Percentiles rank a stretch among this genome's conserved stretches.
phyloP scores from a whole-genome alignment of 2,113 vertebrate genomes.

The Hucho hucho region DNA sequence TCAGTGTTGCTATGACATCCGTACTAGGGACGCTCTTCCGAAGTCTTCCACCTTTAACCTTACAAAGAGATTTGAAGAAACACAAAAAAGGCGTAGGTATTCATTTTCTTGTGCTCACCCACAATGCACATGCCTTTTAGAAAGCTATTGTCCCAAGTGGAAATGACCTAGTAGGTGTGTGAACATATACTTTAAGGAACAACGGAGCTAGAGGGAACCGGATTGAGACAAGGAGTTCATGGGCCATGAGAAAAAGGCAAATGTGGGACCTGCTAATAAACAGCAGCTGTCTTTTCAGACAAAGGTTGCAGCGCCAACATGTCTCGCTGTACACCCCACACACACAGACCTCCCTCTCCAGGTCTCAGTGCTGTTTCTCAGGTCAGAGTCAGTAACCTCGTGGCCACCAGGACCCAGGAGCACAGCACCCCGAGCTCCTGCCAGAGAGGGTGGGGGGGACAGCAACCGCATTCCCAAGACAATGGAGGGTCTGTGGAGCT shows the following conservation, averaged over 20 bases:
- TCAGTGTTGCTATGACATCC: no score
- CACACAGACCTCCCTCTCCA: not conserved
- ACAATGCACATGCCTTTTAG: no score
- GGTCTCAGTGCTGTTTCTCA: not conserved
- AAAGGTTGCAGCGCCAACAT: not conserved
- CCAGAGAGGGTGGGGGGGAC: conserved; percentile 46
- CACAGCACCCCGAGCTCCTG: conserved; percentile 47
- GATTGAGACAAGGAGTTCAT: not conserved
- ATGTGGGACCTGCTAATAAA: not conserved
- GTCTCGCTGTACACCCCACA: not conserved
- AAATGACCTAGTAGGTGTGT: no score
- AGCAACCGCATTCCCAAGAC: conserved; percentile 68
- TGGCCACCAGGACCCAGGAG: conserved; percentile 58
- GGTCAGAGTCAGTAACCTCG: conserved; percentile 42
- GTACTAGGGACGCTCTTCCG: no score
- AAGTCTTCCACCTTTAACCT: no score
- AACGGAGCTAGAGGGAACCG: not conserved
- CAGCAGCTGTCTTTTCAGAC: not conserved
- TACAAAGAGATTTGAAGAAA: no score
- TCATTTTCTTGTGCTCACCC: no score
- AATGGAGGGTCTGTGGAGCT: conserved; percentile 71
- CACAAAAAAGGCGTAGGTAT: no score
- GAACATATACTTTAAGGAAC: no score
- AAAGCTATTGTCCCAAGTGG: no score
- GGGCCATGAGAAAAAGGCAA: not conserved